Conservation (phyloP, 2,113 vertebrate genomes). For the Chascanopsetta lugubris region DNA sequence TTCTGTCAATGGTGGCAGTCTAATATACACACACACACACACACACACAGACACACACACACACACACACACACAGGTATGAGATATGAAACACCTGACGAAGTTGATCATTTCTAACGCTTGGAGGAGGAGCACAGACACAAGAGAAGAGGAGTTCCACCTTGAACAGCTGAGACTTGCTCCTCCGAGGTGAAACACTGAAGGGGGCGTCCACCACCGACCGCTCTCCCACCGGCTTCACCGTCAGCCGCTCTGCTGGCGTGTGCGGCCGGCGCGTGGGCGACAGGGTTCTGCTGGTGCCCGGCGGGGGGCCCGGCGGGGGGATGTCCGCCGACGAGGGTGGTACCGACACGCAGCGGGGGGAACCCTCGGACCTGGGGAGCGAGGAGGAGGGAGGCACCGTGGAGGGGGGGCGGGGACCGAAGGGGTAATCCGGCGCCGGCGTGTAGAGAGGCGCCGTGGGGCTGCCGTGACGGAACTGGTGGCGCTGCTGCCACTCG, state of each 20-base stretch:
- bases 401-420: conserved; percentile 79
- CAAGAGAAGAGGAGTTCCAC: conserved; percentile 75
- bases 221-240: conserved; percentile 83
- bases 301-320: conserved; percentile 83
- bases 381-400: conserved; percentile 75
- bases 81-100: background rate
- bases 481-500: conserved; percentile 97
- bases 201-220: conserved; percentile 82
- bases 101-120: background rate
- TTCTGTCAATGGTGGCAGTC: conserved; percentile 88
- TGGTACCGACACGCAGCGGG: conserved; percentile 85
- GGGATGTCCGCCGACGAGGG: conserved; percentile 89
- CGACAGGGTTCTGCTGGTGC: conserved; percentile 72
- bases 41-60: conserved; percentile 22
- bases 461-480: conserved; percentile 93
- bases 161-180: conserved; percentile 83
- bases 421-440: conserved; percentile 85
- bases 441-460: conserved; percentile 87
- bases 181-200: conserved; percentile 84
- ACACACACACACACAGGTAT: conserved; percentile 8
- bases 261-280: conserved; percentile 87
- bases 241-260: conserved; percentile 89
- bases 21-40: conserved; percentile 64
- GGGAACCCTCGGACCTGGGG: conserved; percentile 42
- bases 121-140: background rate